Evolutionary conservation across 37 sponge, comb jelly and placozoan species (phyloP).

Genomic region (Halichondria panicea): DNA sequence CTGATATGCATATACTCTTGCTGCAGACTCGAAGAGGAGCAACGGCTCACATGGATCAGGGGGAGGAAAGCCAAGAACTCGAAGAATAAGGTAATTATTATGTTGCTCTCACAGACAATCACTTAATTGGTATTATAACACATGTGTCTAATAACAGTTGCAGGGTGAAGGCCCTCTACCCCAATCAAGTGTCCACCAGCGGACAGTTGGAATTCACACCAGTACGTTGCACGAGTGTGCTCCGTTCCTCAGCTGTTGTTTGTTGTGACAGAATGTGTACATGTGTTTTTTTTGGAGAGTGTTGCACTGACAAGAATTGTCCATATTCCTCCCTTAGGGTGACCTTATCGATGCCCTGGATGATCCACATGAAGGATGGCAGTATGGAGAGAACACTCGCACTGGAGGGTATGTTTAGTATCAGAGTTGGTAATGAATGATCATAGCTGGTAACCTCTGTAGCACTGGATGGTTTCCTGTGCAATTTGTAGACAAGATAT

Average conservation of each 20-base stretch:
- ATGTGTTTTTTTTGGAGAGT: background rate
- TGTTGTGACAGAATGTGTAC: background rate
- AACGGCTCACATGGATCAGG: background rate
- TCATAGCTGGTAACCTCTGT: background rate
- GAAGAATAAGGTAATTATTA: background rate
- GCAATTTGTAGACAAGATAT: slow-evolving; percentile 55
- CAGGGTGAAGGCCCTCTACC: slow-evolving; percentile 53
- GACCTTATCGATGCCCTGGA: slow-evolving; percentile 75
- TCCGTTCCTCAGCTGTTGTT: too few species aligned
- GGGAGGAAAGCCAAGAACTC: background rate
- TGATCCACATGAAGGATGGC: slow-evolving; percentile 76
- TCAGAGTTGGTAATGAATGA: background rate
- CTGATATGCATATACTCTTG: background rate
- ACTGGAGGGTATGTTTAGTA: slow-evolving; percentile 58
- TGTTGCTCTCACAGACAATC: background rate
- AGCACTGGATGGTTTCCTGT: slow-evolving; percentile 79
- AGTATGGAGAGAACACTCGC: slow-evolving; percentile 61
- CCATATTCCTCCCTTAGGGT: slow-evolving; percentile 36
- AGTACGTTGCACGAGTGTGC: slow-evolving; percentile 12
- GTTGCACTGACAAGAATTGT: background rate
- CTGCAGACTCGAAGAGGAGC: background rate
- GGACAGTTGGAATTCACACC: slow-evolving; percentile 49
- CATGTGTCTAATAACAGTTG: too few species aligned
- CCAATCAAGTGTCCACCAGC: slow-evolving; percentile 10
- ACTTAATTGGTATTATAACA: too few species aligned